These are phyloP conservation scores for Ecdyonurus torrentis DNA, from an alignment of 2,888 invertebrate genomes.

Conservation along the genomic window DNA sequence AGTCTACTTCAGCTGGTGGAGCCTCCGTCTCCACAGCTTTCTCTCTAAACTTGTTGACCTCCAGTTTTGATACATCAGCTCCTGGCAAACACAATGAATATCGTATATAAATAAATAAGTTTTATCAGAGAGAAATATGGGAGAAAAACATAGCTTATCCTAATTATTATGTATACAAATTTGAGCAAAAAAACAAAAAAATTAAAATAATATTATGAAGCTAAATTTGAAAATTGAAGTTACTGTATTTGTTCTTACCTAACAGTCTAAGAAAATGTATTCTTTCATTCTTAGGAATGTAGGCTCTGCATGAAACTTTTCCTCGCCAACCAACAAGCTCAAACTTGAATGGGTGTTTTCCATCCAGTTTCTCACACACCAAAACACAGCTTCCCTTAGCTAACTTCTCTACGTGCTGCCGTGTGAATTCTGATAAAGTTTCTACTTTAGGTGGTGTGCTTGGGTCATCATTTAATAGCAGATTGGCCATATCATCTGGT, in stretches of 20 bases:
- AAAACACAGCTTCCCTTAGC: conserved; percentile 72
- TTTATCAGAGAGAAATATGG: too few relatives aligned
- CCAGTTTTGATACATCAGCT: conserved; percentile 68
- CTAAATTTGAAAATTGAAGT: too few relatives aligned
- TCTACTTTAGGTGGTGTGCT: conserved; percentile 58
- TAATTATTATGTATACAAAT: too few relatives aligned
- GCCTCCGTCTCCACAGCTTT: conserved; percentile 22
- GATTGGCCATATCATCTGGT: conserved; percentile 56
- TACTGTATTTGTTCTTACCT: too few relatives aligned
- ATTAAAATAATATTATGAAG: too few relatives aligned
- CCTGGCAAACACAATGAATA: too few relatives aligned
- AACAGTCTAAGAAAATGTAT: conserved; percentile 73
- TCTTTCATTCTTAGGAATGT: conserved; percentile 69
- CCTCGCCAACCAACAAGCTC: conserved; percentile 85
- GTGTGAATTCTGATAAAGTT: conserved; percentile 46
- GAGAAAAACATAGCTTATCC: too few relatives aligned
- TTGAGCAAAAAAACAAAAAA: too few relatives aligned
- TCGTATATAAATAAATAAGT: too few relatives aligned
- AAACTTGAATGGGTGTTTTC: conserved; percentile 32
- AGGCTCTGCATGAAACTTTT: conserved; percentile 68
- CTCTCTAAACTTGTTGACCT: conserved; percentile 56
- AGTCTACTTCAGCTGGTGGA: conserved; percentile 12
- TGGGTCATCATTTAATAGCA: conserved; percentile 65
- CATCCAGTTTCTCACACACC: conserved; percentile 36
- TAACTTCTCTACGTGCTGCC: conserved; percentile 46